Evolutionary conservation across 2,113 vertebrate genomes (phyloP), one percentile per base, ranked within the genome.

Genomic region (Myodes glareolus): DNA sequence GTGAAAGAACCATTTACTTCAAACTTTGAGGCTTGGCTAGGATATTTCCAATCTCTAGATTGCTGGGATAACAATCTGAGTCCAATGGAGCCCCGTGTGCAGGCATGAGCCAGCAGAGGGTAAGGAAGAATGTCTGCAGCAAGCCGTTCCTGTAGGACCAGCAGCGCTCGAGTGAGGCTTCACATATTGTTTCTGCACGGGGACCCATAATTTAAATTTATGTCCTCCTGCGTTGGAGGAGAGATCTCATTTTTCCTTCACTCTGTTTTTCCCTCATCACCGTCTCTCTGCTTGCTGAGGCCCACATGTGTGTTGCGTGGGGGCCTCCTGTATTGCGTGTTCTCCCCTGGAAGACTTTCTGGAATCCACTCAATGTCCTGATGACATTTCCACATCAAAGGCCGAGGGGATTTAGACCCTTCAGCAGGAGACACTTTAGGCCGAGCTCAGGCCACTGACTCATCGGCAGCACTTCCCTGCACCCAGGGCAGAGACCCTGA

Each of bases 311-410:
- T 42, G 19, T 7, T 42, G 55, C 0, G 1, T 12, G n/a, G 16
- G 16, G 12, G 52, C 17, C 14, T 45, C 55, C 33, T 95, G 92
- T 7, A 67, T 90, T 13, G 5, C 3, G 19, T 63, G 73, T 39
- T 55, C 72, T 58, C 55, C 68, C 70, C 67, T 94, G 86, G 68
- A 97, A 97, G 82, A 96, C 50, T 84, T 58, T 21, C 97, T 72
- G 39, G 88, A 96, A 97, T 94, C 81, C 42, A 23, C 23, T 92
- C 96, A 90, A 58, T 80, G 70, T 82, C 61, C 58, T 81, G 42
- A 73, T 11, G 98, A 89, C 78, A 63, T 92, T 95, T 90, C 77
- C 84, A 97, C 95, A 97, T 98, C 97, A 98, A 96, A 98, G 86
- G 27, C 91, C 80, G 13, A 4, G 1, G 31, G 16, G 33, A 76